These are phyloP conservation scores for Tiliacea aurago DNA, from an alignment of 2,888 invertebrate species.

Conservation along the genomic window DNA sequence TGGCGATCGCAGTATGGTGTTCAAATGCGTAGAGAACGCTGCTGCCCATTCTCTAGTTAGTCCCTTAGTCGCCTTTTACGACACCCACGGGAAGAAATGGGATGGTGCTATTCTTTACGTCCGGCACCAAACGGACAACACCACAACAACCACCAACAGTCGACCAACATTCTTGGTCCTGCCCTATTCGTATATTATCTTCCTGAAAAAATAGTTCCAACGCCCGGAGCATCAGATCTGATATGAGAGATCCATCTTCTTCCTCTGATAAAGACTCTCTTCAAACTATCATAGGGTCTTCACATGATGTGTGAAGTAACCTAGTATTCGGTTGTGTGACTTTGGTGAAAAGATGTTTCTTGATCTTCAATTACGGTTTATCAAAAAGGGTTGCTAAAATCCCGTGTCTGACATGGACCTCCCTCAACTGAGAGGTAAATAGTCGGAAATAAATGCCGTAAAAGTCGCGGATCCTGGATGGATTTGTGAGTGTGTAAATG, in stretches of 20 bases:
- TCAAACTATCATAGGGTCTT: neutral
- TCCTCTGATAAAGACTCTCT: neutral
- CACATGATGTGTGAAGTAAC: neutral
- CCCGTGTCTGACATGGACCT: neutral
- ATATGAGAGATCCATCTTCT: too few relatives aligned
- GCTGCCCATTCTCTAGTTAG: too few relatives aligned
- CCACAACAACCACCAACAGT: too few relatives aligned
- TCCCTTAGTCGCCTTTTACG: too few relatives aligned
- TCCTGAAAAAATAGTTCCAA: neutral
- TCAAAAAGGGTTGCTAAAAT: neutral
- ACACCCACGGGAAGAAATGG: too few relatives aligned
- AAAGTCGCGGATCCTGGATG: neutral
- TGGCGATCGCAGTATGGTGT: too few relatives aligned
- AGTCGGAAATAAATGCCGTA: neutral
- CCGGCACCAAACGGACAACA: too few relatives aligned
- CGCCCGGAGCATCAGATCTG: neutral
- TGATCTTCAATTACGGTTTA: neutral
- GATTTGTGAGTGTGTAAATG: conserved; percentile 2
- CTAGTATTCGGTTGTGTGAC: neutral
- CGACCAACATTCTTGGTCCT: too few relatives aligned
- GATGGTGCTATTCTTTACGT: too few relatives aligned
- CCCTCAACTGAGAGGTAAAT: neutral
- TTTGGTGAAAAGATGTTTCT: neutral
- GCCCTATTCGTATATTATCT: neutral
- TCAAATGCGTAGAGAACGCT: too few relatives aligned